Evolutionary conservation across 2,888 invertebrate species (phyloP), one percentile per base, ranked within the genome.

Genomic region (Zaprionus lineosus): DNA sequence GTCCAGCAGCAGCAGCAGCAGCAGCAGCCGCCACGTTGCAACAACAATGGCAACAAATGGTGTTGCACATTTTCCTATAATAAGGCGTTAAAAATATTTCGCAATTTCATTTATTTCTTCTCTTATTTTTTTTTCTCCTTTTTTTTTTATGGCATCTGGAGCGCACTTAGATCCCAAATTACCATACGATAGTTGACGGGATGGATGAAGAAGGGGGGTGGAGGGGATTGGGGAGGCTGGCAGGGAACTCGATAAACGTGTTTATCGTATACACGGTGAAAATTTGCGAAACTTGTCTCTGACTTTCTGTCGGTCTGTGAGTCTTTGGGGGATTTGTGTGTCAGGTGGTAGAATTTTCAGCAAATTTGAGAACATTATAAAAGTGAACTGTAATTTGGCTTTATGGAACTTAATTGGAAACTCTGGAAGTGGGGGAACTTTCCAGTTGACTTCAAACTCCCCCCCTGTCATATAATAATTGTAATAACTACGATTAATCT

Each of bases 31-130:
- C 44, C 50, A 21, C 21, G 55, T 29, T 19, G 40, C 60, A 75
- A 64, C 81, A 75, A 74, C n/a, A n/a, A n/a, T n/a, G n/a, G n/a
- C n/a, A n/a, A n/a, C n/a, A n/a, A n/a, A n/a, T 74, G 81, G 77
- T 75, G 75, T 69, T 62, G 70, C 82, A 70, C 78, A 81, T 78
- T 85, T 84, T 72, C n/a, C 72, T 52, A 83, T 78, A 84, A 78
- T 85, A 83, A 78, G 85, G 78, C 78, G 85, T 78, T 83, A 84
- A 83, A 79, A 75, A 79, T 84, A 78, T 83, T 84, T 82, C 57
- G 79, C 75, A 84, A 82, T 77, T 77, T 77, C 55, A 77, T 77
- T 82, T 78, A 78, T 74, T 76, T 75, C 8, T 40, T 12, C 34
- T 56, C 24, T 1, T 6, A 6, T 21, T 24, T 8, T 24, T 8